Evolutionary conservation across 2,113 vertebrate species (phyloP).

Genomic region (Burhinus oedicnemus): DNA sequence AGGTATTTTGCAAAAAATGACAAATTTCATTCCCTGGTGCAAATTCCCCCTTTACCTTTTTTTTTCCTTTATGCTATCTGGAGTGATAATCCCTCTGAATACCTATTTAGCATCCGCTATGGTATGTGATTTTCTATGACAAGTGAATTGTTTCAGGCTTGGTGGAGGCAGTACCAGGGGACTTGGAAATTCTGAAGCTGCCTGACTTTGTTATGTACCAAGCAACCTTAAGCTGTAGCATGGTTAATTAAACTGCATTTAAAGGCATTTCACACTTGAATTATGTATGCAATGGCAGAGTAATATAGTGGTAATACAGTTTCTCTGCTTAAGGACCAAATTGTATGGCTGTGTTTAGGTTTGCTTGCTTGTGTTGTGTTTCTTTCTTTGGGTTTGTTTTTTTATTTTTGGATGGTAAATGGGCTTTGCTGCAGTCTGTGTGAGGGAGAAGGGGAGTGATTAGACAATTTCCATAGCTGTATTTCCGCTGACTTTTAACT

Average conservation of each 20-base stretch:
- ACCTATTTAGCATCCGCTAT: background rate
- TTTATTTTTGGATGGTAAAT: background rate
- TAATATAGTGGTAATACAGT: background rate
- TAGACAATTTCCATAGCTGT: background rate
- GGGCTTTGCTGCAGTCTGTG: background rate
- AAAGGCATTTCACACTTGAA: constrained; percentile 31
- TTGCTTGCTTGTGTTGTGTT: background rate
- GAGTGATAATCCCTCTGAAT: background rate
- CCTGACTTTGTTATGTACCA: background rate
- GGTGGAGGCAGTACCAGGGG: background rate
- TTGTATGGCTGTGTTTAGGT: background rate
- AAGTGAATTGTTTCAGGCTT: constrained; percentile 1
- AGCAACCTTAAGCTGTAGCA: background rate
- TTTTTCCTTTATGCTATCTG: background rate
- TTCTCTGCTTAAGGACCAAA: background rate
- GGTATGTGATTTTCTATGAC: background rate
- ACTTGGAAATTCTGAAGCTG: background rate
- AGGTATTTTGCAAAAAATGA: background rate
- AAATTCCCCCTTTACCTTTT: background rate
- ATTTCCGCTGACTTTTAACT: background rate
- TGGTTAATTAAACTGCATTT: constrained; percentile 38
- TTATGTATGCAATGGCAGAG: background rate
- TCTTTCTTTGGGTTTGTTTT: background rate
- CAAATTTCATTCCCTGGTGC: background rate
- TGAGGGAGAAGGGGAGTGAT: background rate